A percentile compares a stretch with the other conserved stretches of the same genome.
Evolutionary conservation across 2,888 invertebrate genomes (phyloP).

Genomic region (Trichogramma dendrolimi): DNA sequence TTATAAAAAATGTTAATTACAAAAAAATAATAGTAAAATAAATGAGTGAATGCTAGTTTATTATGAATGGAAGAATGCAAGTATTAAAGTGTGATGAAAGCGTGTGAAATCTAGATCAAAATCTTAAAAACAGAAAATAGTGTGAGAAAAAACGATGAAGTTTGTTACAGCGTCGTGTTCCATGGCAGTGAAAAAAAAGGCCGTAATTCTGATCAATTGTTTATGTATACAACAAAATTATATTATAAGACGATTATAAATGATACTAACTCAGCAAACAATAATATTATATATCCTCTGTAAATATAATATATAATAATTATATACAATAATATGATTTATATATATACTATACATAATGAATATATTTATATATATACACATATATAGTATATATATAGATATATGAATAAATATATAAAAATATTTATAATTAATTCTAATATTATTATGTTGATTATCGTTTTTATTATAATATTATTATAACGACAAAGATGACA

Average conservation of each 20-base stretch:
- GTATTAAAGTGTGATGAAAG: conserved; percentile 11
- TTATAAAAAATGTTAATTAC: too few relatives aligned
- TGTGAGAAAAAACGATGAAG: conserved; percentile 32
- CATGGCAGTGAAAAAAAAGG: conserved; percentile 33
- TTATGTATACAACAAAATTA: conserved; percentile 50
- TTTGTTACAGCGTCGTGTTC: conserved; percentile 19
- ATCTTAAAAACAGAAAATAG: conserved; percentile 33
- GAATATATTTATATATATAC: conserved; percentile 8
- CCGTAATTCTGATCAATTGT: conserved; percentile 50
- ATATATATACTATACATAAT: conserved; percentile 41
- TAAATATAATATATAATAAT: conserved; percentile 52
- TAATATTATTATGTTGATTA: conserved; percentile 46
- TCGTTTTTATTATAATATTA: conserved; percentile 44
- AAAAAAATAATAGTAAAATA: too few relatives aligned
- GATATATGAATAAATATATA: conserved; percentile 41
- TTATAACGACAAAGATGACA: conserved; percentile 29
- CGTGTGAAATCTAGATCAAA: conserved; percentile 29
- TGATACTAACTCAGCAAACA: conserved; percentile 45
- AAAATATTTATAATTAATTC: conserved; percentile 46
- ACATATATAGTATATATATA: conserved; percentile 36
- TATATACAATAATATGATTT: conserved; percentile 48
- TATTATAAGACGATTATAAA: conserved; percentile 51
- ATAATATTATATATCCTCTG: conserved; percentile 51
- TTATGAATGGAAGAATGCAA: conserved; percentile 8
- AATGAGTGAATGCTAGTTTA: conserved; percentile 18